These are phyloP conservation scores for Bombus terrestris DNA, from an alignment of 1,140 invertebrate genomes.

Conservation along the genomic window DNA sequence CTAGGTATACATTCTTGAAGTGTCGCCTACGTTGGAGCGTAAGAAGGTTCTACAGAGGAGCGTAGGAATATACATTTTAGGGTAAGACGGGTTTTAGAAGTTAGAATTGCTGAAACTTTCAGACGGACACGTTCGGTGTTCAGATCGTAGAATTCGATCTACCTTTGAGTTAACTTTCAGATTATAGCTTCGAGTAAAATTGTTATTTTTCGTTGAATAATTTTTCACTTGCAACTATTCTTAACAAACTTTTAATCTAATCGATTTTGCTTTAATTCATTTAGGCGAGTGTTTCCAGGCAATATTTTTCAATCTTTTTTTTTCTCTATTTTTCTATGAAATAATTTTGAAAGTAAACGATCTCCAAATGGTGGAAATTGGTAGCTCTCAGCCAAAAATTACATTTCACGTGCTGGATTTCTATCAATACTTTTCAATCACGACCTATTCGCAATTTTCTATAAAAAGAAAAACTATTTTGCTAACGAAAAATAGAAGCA, in stretches of 20 bases:
- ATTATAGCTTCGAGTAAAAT: neutral
- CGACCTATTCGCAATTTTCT: neutral
- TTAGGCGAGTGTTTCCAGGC: too few species aligned
- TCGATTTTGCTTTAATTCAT: too few species aligned
- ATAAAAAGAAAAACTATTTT: neutral
- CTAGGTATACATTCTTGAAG: neutral
- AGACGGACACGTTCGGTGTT: neutral
- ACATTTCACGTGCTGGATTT: neutral
- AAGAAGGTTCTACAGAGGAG: neutral
- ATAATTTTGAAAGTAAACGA: neutral
- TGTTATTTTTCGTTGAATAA: too few species aligned
- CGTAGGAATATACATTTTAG: constrained; percentile 7
- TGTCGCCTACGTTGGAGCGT: neutral
- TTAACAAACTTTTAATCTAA: too few species aligned
- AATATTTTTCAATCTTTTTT: neutral
- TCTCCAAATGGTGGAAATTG: neutral
- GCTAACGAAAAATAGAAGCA: neutral
- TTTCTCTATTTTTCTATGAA: neutral
- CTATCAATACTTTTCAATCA: neutral
- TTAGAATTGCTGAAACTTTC: constrained; percentile 2
- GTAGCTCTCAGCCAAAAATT: neutral
- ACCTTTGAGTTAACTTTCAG: neutral
- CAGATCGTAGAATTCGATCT: neutral
- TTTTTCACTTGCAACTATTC: too few species aligned
- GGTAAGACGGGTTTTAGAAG: constrained; percentile 20